A percentile compares a stretch with the other conserved stretches of the same genome.
phyloP scores from a whole-genome alignment of 2,888 invertebrate species.

The Apoda limacodes region DNA sequence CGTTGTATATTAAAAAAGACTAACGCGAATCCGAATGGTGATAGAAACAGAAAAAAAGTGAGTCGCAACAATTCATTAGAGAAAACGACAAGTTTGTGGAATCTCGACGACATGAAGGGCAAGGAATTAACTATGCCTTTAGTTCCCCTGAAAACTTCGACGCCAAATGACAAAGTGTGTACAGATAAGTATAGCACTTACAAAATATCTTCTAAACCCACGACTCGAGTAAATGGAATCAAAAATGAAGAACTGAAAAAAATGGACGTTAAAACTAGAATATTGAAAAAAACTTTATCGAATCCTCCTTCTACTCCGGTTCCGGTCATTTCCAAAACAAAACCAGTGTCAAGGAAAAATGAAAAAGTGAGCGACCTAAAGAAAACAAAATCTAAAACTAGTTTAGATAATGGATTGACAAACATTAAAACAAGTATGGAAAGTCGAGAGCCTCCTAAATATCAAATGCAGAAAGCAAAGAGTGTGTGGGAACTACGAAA shows the following conservation, averaged over 20 bases:
- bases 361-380: conserved; percentile 53
- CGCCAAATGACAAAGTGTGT: conserved; percentile 49
- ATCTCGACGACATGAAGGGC: conserved; percentile 68
- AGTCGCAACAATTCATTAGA: conserved; percentile 60
- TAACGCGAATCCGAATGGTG: conserved; percentile 53
- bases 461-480: conserved; percentile 63
- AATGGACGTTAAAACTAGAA: conserved; percentile 66
- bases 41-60: conserved; percentile 43
- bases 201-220: conserved; percentile 56
- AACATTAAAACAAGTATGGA: conserved; percentile 46
- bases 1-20: conserved; percentile 74
- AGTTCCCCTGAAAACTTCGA: conserved; percentile 39
- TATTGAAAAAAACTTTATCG: conserved; percentile 64
- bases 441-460: conserved; percentile 43
- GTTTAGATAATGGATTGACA: conserved; percentile 48
- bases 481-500: conserved; percentile 68
- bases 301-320: conserved; percentile 64
- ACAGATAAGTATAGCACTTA: conserved; percentile 64
- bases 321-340: conserved; percentile 57
- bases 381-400: conserved; percentile 52
- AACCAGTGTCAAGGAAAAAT: conserved; percentile 47
- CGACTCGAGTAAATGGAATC: conserved; percentile 44
- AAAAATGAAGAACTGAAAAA: conserved; percentile 60
- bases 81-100: conserved; percentile 71
- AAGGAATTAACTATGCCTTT: conserved; percentile 57